Evolutionary conservation across 2,113 vertebrate genomes (phyloP), one percentile per base, ranked within the genome.

Genomic region (Boulengeromyrus knoepffleri): DNA sequence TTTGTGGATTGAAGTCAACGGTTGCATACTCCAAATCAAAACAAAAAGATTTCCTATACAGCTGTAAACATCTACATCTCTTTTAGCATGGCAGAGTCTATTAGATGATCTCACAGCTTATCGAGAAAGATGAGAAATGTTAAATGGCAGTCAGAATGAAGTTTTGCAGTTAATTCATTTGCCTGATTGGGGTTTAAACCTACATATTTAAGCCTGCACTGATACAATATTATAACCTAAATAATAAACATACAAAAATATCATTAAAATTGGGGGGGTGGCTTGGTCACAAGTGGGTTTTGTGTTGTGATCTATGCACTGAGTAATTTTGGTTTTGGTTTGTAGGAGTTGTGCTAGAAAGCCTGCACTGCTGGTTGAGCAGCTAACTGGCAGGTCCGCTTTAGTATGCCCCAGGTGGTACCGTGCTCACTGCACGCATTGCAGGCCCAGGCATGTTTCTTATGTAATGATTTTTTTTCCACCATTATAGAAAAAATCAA

Each of bases 401-500:
- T 13, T 24, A 27, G 84, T 2, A 85, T 12, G 84, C 46, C 84
- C n/a, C 49, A 53, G 47, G n/a, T 39, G 85, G 17, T 17, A 13
- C 49, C 4, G 2, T 87, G 47, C 50, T 87, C 85, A 50, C 39
- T 53, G 50, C 85, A 87, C 50, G 50, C 85, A 87, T 47, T 39
- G 50, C 85, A 87, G 85, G 85, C 27, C n/a, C 31, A 56, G 31
- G 85, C 85, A 36, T 87, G 85, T 87, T 56, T 53, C 6, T 87
- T 87, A 87, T 87, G 49, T 87, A 87, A 87, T 87, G 50, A n/a
- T 53, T 87, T 87, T 87, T 85, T 27, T 15, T 31, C 10, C 84
- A 47, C 21, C 85, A 24, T 24, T 85, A 85, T 42, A 85, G 83
- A 45, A 84, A 46, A 46, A 47, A 47, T 70, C 62, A 70, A 70